Evolutionary conservation across 30 jellyfish, hydroid and myxozoan genomes (phyloP).

Genomic region (Cassiopea xamachana): DNA sequence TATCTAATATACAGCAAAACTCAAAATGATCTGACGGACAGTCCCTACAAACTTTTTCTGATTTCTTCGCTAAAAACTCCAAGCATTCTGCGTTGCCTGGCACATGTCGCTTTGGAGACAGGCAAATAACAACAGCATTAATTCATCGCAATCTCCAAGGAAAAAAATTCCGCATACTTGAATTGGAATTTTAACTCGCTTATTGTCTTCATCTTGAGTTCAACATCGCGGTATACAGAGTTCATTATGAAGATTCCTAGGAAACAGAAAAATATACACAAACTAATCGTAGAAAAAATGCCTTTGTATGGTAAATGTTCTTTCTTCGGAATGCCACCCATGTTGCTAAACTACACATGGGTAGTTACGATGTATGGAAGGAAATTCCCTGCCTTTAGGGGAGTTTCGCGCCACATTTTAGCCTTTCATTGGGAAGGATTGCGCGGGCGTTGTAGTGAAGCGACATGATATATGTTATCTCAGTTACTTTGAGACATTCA

Average conservation of each 20-base stretch:
- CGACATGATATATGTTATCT: too few species aligned
- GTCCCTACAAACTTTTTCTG: background rate
- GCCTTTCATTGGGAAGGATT: too few species aligned
- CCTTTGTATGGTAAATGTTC: too few species aligned
- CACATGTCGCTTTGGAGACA: slow-evolving; percentile 23
- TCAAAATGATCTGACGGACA: background rate
- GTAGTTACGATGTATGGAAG: too few species aligned
- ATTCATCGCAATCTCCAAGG: slow-evolving; percentile 25
- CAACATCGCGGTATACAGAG: slow-evolving; percentile 50
- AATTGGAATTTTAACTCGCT: background rate
- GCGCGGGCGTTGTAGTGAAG: too few species aligned
- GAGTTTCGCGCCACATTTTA: too few species aligned
- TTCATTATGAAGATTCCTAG: slow-evolving; percentile 39
- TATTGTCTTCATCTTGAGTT: slow-evolving; percentile 7
- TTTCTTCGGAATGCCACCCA: too few species aligned
- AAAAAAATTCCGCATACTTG: background rate
- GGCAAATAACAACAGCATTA: slow-evolving; percentile 19
- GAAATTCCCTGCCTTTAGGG: too few species aligned
- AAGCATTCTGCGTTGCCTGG: slow-evolving; percentile 10
- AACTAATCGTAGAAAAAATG: background rate
- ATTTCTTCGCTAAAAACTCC: background rate
- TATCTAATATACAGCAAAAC: background rate
- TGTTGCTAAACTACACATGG: too few species aligned
- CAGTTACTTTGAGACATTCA: too few species aligned
- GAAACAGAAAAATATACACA: background rate